phyloP scores from a whole-genome alignment of 1,140 invertebrate genomes.

The Gonioctena quinquepunctata region DNA sequence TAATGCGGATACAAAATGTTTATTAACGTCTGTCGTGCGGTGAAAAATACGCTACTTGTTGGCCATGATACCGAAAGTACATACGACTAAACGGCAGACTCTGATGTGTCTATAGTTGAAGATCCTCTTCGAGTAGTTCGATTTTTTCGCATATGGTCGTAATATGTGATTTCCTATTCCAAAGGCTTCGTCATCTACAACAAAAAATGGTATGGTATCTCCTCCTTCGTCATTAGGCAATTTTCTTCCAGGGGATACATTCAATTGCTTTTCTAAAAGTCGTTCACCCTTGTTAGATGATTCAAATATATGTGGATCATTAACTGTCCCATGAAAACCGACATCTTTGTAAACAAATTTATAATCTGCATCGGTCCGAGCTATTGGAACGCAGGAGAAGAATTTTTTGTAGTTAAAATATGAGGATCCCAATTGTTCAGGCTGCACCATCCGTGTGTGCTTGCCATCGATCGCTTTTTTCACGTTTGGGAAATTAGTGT shows the following conservation, averaged over 20 bases:
- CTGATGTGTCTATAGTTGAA: not conserved
- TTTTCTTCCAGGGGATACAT: not conserved
- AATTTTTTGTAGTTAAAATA: conserved; percentile 57
- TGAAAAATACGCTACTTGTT: conserved; percentile 12
- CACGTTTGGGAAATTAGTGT: conserved; percentile 35
- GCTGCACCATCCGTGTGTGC: conserved; percentile 45
- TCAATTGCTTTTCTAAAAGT: not conserved
- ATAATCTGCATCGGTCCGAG: conserved; percentile 50
- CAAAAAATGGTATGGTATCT: not conserved
- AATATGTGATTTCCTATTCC: not conserved
- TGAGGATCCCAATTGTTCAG: conserved; percentile 45
- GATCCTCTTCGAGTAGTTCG: not conserved
- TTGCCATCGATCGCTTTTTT: conserved; percentile 55
- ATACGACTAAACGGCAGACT: not conserved
- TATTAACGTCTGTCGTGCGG: not conserved
- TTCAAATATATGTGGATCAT: conserved; percentile 20
- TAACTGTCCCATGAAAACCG: conserved; percentile 49
- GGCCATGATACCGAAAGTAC: not conserved
- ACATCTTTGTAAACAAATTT: conserved; percentile 51
- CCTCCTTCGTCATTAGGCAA: not conserved
- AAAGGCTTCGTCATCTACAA: not conserved
- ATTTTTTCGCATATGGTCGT: conserved; percentile 6
- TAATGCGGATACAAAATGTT: too few species aligned
- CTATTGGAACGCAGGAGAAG: conserved; percentile 54
- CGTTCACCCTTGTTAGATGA: not conserved